A percentile compares a stretch with the other conserved stretches of the same genome.
Conservation (phyloP, 2,113 vertebrate species). For the Tauraco erythrolophus region DNA sequence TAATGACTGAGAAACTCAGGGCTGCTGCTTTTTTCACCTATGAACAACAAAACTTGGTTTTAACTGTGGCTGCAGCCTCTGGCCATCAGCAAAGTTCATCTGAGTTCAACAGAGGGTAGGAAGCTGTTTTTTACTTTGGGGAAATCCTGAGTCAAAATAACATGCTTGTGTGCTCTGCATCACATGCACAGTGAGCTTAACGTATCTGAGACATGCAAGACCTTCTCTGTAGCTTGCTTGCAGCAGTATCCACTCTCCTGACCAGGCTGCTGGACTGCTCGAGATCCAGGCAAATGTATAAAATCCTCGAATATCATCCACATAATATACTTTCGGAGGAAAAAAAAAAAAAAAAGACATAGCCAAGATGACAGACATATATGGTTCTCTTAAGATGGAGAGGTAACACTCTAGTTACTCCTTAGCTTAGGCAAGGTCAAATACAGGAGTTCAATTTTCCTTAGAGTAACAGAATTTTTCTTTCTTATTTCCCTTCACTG, state of each 20-base stretch:
- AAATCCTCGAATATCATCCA: not conserved
- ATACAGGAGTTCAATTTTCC: not conserved
- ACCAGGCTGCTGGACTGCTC: not conserved
- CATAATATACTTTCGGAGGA: not conserved
- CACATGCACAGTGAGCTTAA: not conserved
- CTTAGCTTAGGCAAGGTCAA: not conserved
- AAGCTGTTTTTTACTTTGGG: not conserved
- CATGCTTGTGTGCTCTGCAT: not conserved
- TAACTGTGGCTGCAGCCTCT: not conserved
- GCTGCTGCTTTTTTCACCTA: not conserved
- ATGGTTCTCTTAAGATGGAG: not conserved
- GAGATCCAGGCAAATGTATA: not conserved
- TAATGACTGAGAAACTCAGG: rapidly evolving
- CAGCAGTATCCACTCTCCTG: not conserved
- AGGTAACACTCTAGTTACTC: not conserved
- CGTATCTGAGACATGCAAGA: not conserved
- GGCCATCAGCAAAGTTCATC: not conserved
- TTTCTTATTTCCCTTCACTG: not conserved
- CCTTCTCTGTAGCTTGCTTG: not conserved
- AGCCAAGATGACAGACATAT: not conserved
- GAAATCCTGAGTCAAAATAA: conserved; percentile 21
- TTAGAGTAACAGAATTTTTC: not conserved
- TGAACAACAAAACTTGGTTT: not conserved
- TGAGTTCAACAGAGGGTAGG: not conserved
- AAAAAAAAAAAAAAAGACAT: not conserved